Evolutionary conservation across 2,888 invertebrate genomes (phyloP), one percentile per base, ranked within the genome.

Genomic region (Petrolisthes manimaculis): DNA sequence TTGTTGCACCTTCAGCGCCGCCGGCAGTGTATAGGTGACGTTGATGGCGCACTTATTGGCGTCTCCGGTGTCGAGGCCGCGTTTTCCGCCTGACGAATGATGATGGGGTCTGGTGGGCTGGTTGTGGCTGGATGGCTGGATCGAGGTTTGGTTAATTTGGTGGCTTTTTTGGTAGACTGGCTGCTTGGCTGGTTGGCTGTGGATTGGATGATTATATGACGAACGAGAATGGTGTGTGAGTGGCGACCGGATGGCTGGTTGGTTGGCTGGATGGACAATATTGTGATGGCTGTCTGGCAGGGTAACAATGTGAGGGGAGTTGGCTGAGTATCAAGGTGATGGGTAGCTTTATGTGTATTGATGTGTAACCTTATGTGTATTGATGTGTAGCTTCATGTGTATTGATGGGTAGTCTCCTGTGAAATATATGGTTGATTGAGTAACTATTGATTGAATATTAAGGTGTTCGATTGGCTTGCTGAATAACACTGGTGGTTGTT

Each of bases 1-100:
- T 84, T 84, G 78, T 84, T 84, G 84, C 84, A 78, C 84, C 84
- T 84, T 67, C 84, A 84, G n/a, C 77, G 78, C 78, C 77, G 56
- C n/a, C 78, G 69, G 82, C 51, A 82, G 61, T 78, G 21, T 37
- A n/a, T 51, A 21, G 78, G 18, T 14, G 67, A 24, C 56, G 61
- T 74, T 84, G 78, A 61, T 67, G 84, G 67, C 84, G 24, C 84
- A 51, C 75, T 69, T 84, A 21, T 5, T 80, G 21, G 80, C 55
- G 79, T 12, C 54, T 37, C 53, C 18, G 77, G 77, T 53, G 77
- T 53, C 5, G 56, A n/a, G 56, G 37, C 56, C 21, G 55, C 56
- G 56, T 56, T 54, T 79, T 54, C 54, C 54, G 54, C 54, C 12
- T n/a, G 54, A 18, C 51, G 77, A n/a, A 5, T 77, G 77, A 37